phyloP scores from a whole-genome alignment of 2,888 invertebrate species.

The Netelia inedita region DNA sequence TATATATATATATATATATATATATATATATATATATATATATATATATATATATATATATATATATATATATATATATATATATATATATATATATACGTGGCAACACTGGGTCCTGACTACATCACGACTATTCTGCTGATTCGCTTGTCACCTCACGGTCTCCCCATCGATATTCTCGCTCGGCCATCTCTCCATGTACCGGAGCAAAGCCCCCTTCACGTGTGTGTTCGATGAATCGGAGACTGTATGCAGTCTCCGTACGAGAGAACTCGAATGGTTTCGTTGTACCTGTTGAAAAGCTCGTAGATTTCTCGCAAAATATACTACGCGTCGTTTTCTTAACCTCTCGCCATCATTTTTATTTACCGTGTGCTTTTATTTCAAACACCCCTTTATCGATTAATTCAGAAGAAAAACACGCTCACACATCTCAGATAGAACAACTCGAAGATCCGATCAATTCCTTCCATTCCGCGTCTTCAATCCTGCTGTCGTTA shows the following conservation, averaged over 20 bases:
- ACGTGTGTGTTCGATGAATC: conserved; percentile 33
- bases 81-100: conserved; percentile 13
- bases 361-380: background rate
- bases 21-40: too few relatives aligned
- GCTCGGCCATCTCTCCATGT: conserved; percentile 1
- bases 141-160: conserved; percentile 56
- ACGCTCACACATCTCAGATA: background rate
- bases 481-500: background rate
- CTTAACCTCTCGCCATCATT: background rate
- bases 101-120: conserved; percentile 17
- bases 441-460: background rate
- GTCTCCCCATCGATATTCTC: conserved; percentile 58
- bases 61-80: conserved; percentile 16
- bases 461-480: background rate
- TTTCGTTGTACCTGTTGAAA: conserved; percentile 77
- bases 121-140: conserved; percentile 42
- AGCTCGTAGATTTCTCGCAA: conserved; percentile 54
- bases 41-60: conserved; percentile 38
- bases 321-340: conserved; percentile 3
- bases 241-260: conserved; percentile 20
- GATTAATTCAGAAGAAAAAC: too few relatives aligned
- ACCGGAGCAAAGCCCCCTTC: conserved; percentile 40
- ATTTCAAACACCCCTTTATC: too few relatives aligned
- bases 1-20: conserved; percentile 17
- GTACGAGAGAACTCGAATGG: conserved; percentile 58